Conservation (phyloP, 2,797 vertebrate species). For the Lindbergichthys nudifrons region DNA sequence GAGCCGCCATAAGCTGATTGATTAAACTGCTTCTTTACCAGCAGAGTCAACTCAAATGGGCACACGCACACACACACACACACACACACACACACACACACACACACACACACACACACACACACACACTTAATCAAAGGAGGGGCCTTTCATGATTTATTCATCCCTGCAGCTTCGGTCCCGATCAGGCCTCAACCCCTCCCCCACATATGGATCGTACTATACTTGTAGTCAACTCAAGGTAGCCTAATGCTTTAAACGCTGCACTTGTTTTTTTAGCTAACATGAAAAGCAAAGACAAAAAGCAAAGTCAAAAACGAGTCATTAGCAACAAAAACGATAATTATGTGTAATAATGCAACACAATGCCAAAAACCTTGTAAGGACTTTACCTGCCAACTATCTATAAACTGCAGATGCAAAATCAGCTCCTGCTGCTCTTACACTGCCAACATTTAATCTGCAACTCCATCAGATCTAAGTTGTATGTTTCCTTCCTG, state of each 20-base stretch:
- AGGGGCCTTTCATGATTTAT: slow-evolving; percentile 69
- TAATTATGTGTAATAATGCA: neutral
- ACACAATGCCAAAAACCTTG: neutral
- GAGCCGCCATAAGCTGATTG: slow-evolving; percentile 55
- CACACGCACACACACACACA: slow-evolving; percentile 19
- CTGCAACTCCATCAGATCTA: slow-evolving; percentile 42
- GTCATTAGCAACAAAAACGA: neutral
- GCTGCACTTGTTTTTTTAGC: slow-evolving; percentile 1
- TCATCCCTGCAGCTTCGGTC: slow-evolving; percentile 60
- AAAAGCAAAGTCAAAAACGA: neutral
- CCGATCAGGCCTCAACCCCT: slow-evolving; percentile 38
- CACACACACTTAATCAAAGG: slow-evolving; percentile 61
- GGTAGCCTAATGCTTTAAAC: neutral
- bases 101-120: slow-evolving; percentile 24
- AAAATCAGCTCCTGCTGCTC: slow-evolving; percentile 35
- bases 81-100: no score
- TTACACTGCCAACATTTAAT: slow-evolving; percentile 30
- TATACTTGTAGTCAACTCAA: slow-evolving; percentile 38
- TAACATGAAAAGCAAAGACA: neutral
- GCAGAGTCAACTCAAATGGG: slow-evolving; percentile 25
- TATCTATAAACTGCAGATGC: slow-evolving; percentile 12
- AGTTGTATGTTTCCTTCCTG: slow-evolving; percentile 64
- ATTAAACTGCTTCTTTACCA: slow-evolving; percentile 64
- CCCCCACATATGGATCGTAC: slow-evolving; percentile 56
- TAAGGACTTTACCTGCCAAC: slow-evolving; percentile 13